Base-by-base conservation (phyloP, 2,113 vertebrate genomes). In the Phodopus roborovskii region DNA sequence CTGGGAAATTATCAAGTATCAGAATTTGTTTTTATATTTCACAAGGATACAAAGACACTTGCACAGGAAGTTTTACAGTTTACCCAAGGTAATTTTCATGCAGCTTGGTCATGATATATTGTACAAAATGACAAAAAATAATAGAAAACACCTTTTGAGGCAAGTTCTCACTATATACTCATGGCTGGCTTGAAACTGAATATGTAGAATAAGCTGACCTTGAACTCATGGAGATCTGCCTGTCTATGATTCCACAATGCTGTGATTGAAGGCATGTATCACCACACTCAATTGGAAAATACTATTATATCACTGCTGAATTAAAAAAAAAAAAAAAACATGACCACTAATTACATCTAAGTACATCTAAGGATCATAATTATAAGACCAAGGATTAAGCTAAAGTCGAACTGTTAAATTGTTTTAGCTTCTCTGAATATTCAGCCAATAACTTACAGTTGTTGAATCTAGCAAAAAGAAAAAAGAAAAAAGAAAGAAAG, bases 401-500 rank as follows among this genome's bases (percentile, higher is more conserved):
- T 92, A 71, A 86, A 97, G 39, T 77, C 94, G 94, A 78, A 62
- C 94, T 94, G 84, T 91, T 97, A 92, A 86, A 97, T 88, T 92
- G 30, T 90, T 96, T 97, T 97, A 97, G 96, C 98, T 97, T 97
- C 94, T 97, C 92, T 96, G 79, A n/a, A 90, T 97, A 94, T 91
- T 96, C 30, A 92, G 95, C 94, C 97, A 92, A 94, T 77, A 95
- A 26, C 92, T 98, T 81, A n/a, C 92, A 95, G 84, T 81, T 97
- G 95, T 95, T 97, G 97, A 89, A 97, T 90, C 71, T 98, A 97
- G 95, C n/a, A n/a, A n/a, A n/a, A n/a, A n/a, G n/a, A n/a, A n/a
- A n/a, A n/a, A n/a, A n/a, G n/a, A n/a, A n/a, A n/a, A n/a, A n/a
- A n/a, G n/a, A n/a, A n/a, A n/a, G n/a, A n/a, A n/a, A n/a, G n/a